Evolutionary conservation across 2,797 vertebrate species (phyloP).

Genomic region (Botia almorhae): DNA sequence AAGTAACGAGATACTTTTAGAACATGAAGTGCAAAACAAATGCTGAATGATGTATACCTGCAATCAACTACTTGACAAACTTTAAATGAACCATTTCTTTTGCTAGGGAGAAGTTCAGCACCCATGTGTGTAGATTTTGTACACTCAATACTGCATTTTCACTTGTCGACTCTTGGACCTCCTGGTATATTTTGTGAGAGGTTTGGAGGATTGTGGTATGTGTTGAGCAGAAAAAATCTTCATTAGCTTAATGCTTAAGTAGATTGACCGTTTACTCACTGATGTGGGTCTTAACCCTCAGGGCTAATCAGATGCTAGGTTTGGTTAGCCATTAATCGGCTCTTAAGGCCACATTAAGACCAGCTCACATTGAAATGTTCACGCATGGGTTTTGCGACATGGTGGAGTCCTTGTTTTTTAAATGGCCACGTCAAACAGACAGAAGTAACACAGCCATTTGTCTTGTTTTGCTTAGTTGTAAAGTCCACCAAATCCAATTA

Average conservation of each 20-base stretch:
- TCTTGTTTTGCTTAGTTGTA: conserved; percentile 8
- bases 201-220: neutral
- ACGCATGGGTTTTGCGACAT: neutral
- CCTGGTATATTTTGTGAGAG: neutral
- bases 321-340: conserved; percentile 66
- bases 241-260: conserved; percentile 12
- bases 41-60: too few species aligned
- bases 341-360: conserved; percentile 64
- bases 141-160: too few species aligned
- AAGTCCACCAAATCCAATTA: neutral
- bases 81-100: too few species aligned
- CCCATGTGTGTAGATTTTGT: too few species aligned
- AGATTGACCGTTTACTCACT: conserved; percentile 34
- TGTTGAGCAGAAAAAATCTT: neutral
- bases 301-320: conserved; percentile 37
- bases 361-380: neutral
- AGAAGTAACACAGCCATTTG: conserved; percentile 17
- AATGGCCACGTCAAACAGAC: conserved; percentile 11
- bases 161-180: too few species aligned
- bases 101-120: too few species aligned
- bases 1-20: too few species aligned
- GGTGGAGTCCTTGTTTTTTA: conserved; percentile 2
- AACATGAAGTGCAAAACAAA: too few species aligned
- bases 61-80: too few species aligned
- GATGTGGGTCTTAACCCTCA: conserved; percentile 56